A percentile compares a stretch with the other conserved stretches of the same genome.
Evolutionary conservation across 2,113 vertebrate species (phyloP).

Genomic region (Zosterops hypoxanthus): DNA sequence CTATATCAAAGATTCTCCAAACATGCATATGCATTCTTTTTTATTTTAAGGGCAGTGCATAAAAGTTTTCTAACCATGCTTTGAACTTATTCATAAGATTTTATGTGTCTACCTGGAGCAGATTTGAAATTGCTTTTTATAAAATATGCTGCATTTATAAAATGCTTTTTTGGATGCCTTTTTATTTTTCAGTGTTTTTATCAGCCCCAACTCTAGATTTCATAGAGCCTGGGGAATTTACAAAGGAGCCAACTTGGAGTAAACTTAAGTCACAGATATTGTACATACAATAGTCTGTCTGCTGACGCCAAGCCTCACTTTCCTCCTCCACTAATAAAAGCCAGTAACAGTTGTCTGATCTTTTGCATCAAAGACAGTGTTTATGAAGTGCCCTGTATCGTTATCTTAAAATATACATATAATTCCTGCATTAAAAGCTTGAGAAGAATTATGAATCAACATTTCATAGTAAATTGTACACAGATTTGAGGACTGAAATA

Average conservation of each 20-base stretch:
- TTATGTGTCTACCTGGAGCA: constrained; percentile 73
- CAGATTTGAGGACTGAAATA: neutral
- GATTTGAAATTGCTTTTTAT: constrained; percentile 64
- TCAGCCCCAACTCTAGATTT: constrained; percentile 60
- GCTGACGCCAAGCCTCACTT: constrained; percentile 55
- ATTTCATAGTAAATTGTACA: constrained; percentile 50
- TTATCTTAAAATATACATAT: constrained; percentile 40
- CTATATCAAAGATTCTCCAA: constrained; percentile 47
- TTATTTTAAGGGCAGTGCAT: constrained; percentile 39
- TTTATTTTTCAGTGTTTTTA: constrained; percentile 70
- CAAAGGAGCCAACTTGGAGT: constrained; percentile 55
- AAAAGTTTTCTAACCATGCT: constrained; percentile 61
- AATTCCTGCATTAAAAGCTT: constrained; percentile 42
- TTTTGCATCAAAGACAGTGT: constrained; percentile 74
- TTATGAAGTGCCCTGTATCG: constrained; percentile 51
- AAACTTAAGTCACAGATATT: constrained; percentile 45
- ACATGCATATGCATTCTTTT: constrained; percentile 32
- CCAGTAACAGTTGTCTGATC: constrained; percentile 60
- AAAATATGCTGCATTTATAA: constrained; percentile 71
- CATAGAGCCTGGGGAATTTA: constrained; percentile 68
- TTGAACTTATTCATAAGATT: constrained; percentile 76
- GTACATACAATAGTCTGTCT: constrained; percentile 45
- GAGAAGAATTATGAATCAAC: constrained; percentile 51
- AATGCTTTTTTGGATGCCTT: constrained; percentile 65
- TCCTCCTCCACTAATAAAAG: constrained; percentile 65